Percentiles rank a stretch among this genome's conserved stretches.
Evolutionary conservation across 2,113 vertebrate species (phyloP).

Genomic region (Platichthys stellatus): DNA sequence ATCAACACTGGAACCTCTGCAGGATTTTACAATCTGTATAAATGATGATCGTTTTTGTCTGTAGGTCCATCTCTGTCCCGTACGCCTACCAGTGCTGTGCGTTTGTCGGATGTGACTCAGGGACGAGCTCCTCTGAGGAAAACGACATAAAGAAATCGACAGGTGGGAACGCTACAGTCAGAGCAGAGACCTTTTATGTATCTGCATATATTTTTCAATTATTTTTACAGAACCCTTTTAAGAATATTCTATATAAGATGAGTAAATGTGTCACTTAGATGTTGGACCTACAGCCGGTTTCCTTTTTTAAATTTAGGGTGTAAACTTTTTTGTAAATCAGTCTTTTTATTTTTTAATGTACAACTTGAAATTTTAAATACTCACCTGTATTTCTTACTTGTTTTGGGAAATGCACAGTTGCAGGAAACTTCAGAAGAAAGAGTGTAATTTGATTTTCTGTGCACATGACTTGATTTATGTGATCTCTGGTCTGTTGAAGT

Average conservation of each 20-base stretch:
- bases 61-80: conserved; percentile 93
- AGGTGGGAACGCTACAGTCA: conserved; percentile 56
- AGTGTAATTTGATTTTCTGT: background rate
- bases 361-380: background rate
- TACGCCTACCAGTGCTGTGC: conserved; percentile 99
- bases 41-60: conserved; percentile 32
- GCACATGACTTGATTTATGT: background rate
- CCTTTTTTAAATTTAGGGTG: background rate
- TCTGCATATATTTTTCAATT: no score
- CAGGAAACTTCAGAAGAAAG: background rate
- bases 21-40: conserved; percentile 17
- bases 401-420: background rate
- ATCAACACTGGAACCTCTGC: background rate
- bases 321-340: background rate
- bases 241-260: no score
- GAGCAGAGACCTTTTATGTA: background rate
- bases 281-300: background rate
- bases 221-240: no score
- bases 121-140: conserved; percentile 78
- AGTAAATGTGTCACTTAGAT: background rate
- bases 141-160: conserved; percentile 80
- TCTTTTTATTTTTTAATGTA: background rate
- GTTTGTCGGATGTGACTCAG: conserved; percentile 90
- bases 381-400: no score
- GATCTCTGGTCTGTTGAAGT: background rate